A percentile compares a stretch with the other conserved stretches of the same genome.
Evolutionary conservation across 1,140 invertebrate genomes (phyloP).

Genomic region (Drosophila chauvacae): DNA sequence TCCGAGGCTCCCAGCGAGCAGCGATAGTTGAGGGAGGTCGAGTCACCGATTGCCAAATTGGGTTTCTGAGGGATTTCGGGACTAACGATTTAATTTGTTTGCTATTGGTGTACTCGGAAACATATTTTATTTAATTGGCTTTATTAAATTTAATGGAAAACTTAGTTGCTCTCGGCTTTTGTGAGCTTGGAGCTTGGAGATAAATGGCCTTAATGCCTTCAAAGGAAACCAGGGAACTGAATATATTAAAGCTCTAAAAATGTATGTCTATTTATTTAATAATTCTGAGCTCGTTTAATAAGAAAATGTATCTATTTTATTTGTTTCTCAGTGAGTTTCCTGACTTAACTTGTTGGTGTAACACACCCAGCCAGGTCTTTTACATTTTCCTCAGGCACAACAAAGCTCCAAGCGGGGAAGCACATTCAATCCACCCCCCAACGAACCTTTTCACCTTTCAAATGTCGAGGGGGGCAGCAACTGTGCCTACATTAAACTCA

Average conservation of each 20-base stretch:
- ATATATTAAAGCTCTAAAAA: background rate
- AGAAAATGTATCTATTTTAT: background rate
- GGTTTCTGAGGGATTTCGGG: slow-evolving; percentile 27
- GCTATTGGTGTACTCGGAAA: slow-evolving; percentile 4
- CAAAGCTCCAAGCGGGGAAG: slow-evolving; percentile 41
- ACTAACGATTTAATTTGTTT: slow-evolving; percentile 22
- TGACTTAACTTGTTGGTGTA: background rate
- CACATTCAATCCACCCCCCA: slow-evolving; percentile 15
- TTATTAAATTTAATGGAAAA: slow-evolving; percentile 28
- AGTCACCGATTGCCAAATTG: slow-evolving; percentile 13
- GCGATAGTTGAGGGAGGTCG: slow-evolving; percentile 16
- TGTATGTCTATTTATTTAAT: background rate
- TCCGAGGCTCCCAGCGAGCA: background rate
- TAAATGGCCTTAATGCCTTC: slow-evolving; percentile 2
- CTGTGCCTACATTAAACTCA: slow-evolving; percentile 77
- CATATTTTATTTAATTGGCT: slow-evolving; percentile 15
- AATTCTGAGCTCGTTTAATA: background rate
- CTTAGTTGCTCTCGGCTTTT: background rate
- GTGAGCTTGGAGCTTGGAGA: background rate
- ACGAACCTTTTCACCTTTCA: slow-evolving; percentile 53
- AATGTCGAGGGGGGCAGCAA: slow-evolving; percentile 37
- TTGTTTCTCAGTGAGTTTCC: slow-evolving; percentile 3
- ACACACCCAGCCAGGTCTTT: background rate
- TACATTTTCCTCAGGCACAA: slow-evolving; percentile 43
- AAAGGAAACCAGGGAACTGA: slow-evolving; percentile 2